Base-by-base conservation (phyloP, 2,797 vertebrate genomes). In the Catamblyrhynchus diadema region DNA sequence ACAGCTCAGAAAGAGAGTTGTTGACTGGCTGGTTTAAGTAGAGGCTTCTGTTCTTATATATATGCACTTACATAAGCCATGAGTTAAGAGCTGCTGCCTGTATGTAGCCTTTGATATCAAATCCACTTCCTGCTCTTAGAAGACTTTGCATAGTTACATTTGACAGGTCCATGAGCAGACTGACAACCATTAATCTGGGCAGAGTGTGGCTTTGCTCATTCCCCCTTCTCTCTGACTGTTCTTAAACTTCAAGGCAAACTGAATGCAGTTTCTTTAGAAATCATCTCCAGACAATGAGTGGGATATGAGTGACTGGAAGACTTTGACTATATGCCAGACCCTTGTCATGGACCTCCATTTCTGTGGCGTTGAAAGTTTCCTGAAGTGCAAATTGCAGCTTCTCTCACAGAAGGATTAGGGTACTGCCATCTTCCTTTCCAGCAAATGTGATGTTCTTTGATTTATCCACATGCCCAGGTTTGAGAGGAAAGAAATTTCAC, bases 21-120 rank as follows among this genome's bases (percentile, higher is more conserved):
- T 82, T 94, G 77, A 73, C 48, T 82, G 53, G 27, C 39, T 95
- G 64, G 21, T 93, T 89, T 95, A 79, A 86, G 54, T 84, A 66
- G 45, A 65, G 35, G 37, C 33, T 85, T 90, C 37, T 92, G 56
- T 64, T 33, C 28, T 80, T 35, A 56, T 23, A 30, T 42, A 61
- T 60, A 30, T 59, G 48, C 48, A 47, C 44, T 94, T 91, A 94
- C 32, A 33, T 66, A 91, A 83, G 42, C 33, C 30, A 20, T 1
- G 2, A 72, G 25, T 75, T 60, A 77, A 81, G 61, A 78, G 61
- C 35, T 5, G 1, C 32, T 78, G 80, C 47, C 67, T 81, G 33
- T 47, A 5, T 20, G 18, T 32, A 82, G 66, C n/a, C 50, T 82
- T 81, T 90, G 82, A 42, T 78, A 87, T n/a, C 66, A 86, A 60